These are phyloP conservation scores for Octodon degus DNA, from an alignment of 2,113 vertebrate species.

Conservation along the genomic window DNA sequence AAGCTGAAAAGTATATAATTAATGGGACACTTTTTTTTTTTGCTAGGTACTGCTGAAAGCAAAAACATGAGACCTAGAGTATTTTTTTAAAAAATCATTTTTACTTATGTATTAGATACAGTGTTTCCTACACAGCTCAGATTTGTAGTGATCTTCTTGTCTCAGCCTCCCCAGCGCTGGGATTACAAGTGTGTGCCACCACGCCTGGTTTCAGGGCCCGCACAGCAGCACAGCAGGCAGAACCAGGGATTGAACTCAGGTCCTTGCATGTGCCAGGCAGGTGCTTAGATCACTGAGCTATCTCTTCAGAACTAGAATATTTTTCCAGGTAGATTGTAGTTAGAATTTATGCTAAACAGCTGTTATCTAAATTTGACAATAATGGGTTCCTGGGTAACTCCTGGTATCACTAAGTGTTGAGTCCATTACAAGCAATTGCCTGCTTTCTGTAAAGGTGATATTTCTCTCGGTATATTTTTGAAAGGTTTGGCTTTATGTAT, in stretches of 20 bases:
- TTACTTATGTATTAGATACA: no score
- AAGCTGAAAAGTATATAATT: not conserved
- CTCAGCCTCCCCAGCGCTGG: no score
- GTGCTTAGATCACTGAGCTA: no score
- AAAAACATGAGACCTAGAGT: not conserved
- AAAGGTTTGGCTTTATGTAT: not conserved
- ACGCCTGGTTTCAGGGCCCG: no score
- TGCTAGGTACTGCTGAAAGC: not conserved
- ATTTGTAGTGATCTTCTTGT: no score
- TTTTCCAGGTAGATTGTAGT: not conserved
- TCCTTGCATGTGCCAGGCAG: no score
- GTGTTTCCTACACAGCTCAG: no score
- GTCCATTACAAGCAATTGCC: not conserved
- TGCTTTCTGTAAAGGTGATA: slow-evolving; percentile 18
- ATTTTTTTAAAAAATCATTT: not conserved
- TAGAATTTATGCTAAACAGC: slow-evolving; percentile 1
- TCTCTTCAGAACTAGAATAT: not conserved
- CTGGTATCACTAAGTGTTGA: not conserved
- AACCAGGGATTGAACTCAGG: no score
- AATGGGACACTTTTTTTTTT: not conserved
- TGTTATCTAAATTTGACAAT: not conserved
- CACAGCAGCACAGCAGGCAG: no score
- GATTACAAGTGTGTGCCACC: no score
- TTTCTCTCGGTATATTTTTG: not conserved
- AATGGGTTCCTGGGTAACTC: not conserved